phyloP scores from a whole-genome alignment of 2,888 invertebrate genomes.

The Embidobia sp. region DNA sequence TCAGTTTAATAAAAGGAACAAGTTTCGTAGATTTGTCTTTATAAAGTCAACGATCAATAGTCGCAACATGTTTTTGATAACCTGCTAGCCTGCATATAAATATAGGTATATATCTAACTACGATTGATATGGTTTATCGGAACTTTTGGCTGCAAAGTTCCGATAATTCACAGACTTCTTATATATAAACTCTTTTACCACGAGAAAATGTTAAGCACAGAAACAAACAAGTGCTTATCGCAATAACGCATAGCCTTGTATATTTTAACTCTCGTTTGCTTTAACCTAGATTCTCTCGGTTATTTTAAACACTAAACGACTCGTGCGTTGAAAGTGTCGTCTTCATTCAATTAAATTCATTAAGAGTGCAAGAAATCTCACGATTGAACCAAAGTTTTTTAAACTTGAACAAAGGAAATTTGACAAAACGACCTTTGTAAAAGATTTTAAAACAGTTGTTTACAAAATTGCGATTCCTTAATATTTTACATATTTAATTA shows the following conservation, averaged over 20 bases:
- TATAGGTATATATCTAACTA: background rate
- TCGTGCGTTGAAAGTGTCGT: slow-evolving; percentile 19
- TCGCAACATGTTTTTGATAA: too few relatives aligned
- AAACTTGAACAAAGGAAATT: too few relatives aligned
- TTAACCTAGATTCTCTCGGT: slow-evolving; percentile 20
- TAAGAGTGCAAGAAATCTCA: background rate
- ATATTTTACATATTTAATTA: too few relatives aligned
- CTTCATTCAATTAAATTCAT: background rate
- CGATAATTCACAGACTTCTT: background rate
- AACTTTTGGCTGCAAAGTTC: slow-evolving; percentile 1
- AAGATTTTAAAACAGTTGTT: too few relatives aligned
- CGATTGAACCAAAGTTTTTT: too few relatives aligned
- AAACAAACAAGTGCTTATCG: slow-evolving; percentile 2
- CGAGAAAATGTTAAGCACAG: background rate
- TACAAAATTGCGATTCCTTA: too few relatives aligned
- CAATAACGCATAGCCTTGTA: slow-evolving; percentile 4
- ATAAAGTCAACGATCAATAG: too few relatives aligned
- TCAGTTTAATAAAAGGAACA: too few relatives aligned
- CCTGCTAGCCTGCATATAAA: too few relatives aligned
- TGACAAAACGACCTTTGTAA: too few relatives aligned
- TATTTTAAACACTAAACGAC: slow-evolving; percentile 18
- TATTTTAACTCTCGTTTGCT: slow-evolving; percentile 21
- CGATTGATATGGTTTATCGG: slow-evolving; percentile 6
- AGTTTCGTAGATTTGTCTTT: too few relatives aligned
- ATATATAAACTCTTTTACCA: background rate